Conservation (phyloP, 2,888 invertebrate genomes). For the Trichopoda pennipes region DNA sequence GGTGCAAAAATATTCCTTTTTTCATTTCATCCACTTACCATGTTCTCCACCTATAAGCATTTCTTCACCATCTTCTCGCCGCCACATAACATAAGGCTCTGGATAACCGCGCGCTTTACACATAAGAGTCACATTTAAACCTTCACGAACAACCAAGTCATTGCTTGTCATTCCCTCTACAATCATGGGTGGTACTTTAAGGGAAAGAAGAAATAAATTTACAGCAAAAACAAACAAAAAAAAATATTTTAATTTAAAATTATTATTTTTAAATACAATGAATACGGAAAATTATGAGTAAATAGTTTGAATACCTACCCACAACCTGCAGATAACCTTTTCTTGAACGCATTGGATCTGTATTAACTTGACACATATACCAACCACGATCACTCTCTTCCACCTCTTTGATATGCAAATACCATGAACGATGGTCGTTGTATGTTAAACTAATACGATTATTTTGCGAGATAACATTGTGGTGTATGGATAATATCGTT, state of each 20-base stretch:
- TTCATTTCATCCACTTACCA: constrained; percentile 83
- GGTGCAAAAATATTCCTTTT: too few species aligned
- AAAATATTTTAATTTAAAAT: not conserved
- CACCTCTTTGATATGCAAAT: constrained; percentile 92
- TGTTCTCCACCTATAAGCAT: constrained; percentile 94
- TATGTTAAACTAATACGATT: constrained; percentile 92
- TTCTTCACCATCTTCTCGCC: constrained; percentile 92
- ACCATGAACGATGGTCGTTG: constrained; percentile 96
- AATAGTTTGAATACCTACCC: constrained; percentile 84
- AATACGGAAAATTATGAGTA: not conserved
- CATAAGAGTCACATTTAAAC: constrained; percentile 92
- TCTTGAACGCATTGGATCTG: constrained; percentile 95
- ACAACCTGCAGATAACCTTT: constrained; percentile 95
- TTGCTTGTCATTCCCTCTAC: constrained; percentile 94
- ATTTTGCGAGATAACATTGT: constrained; percentile 95
- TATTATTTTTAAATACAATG: too few species aligned
- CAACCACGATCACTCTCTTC: constrained; percentile 94
- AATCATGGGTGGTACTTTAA: constrained; percentile 92
- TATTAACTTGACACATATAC: constrained; percentile 96
- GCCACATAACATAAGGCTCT: constrained; percentile 96
- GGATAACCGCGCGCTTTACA: constrained; percentile 94
- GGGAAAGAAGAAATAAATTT: not conserved
- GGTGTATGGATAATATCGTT: constrained; percentile 94
- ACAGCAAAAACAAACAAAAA: not conserved
- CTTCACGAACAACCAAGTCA: constrained; percentile 95